phyloP scores from a whole-genome alignment of 2,888 invertebrate species.

The Andricus quercusramuli region DNA sequence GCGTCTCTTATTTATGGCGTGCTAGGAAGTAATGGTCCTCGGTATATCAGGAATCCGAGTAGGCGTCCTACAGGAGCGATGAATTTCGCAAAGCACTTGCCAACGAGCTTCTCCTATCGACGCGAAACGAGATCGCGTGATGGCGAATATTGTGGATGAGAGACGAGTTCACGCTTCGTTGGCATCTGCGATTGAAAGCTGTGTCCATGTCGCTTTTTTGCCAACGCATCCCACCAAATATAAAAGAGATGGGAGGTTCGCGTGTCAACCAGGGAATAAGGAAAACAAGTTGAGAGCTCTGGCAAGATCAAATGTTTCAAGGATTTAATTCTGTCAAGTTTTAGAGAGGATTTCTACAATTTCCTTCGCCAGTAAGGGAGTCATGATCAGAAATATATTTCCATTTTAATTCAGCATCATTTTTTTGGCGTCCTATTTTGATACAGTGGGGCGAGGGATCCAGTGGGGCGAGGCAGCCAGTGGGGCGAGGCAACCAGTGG shows the following conservation, averaged over 20 bases:
- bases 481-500: too few relatives aligned
- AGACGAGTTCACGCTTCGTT: conserved; percentile 40
- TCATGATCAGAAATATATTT: not conserved
- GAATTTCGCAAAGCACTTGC: conserved; percentile 52
- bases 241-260: conserved; percentile 19
- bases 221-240: not conserved
- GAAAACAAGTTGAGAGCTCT: not conserved
- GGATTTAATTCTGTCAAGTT: not conserved
- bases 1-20: conserved; percentile 52
- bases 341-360: not conserved
- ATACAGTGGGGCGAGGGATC: too few relatives aligned
- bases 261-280: conserved; percentile 1
- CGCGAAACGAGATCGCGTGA: conserved; percentile 49
- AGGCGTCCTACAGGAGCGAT: conserved; percentile 44
- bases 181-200: conserved; percentile 38
- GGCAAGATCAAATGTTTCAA: not conserved
- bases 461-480: too few relatives aligned
- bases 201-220: conserved; percentile 13
- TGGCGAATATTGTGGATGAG: conserved; percentile 36
- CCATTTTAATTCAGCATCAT: too few relatives aligned
- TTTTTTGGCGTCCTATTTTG: too few relatives aligned
- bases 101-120: conserved; percentile 51
- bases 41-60: conserved; percentile 55
- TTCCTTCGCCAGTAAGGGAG: not conserved
- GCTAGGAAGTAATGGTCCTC: conserved; percentile 52